Conservation (phyloP, 2,797 vertebrate species). For the Platalea minor region DNA sequence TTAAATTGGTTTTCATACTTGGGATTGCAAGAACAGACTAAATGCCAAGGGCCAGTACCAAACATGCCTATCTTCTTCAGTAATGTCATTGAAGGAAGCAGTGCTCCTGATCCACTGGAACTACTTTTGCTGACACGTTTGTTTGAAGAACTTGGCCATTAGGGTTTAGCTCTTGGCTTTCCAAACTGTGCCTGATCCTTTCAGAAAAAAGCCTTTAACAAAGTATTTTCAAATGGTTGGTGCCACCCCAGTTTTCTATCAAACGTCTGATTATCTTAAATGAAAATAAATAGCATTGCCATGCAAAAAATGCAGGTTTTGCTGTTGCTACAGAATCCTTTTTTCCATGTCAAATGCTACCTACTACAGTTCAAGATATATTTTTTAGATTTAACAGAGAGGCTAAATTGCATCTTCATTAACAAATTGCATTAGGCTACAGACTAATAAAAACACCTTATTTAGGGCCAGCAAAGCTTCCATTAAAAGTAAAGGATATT, state of each 20-base stretch:
- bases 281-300: background rate
- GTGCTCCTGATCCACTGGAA: background rate
- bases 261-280: background rate
- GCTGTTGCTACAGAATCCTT: background rate
- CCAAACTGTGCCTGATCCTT: background rate
- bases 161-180: background rate
- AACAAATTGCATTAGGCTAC: background rate
- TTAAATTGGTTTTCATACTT: background rate
- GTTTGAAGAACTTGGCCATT: background rate
- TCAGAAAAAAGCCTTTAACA: background rate
- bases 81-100: background rate
- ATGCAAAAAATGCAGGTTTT: background rate
- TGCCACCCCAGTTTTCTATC: background rate
- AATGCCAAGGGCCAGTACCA: background rate
- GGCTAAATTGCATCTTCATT: background rate
- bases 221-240: background rate
- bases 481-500: background rate
- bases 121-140: background rate
- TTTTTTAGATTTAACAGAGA: background rate
- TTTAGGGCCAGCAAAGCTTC: background rate
- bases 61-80: background rate
- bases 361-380: background rate
- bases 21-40: background rate
- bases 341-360: background rate
- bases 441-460: background rate